These are phyloP conservation scores for Abrostola tripartita DNA, from an alignment of 2,888 invertebrate genomes.

Conservation along the genomic window DNA sequence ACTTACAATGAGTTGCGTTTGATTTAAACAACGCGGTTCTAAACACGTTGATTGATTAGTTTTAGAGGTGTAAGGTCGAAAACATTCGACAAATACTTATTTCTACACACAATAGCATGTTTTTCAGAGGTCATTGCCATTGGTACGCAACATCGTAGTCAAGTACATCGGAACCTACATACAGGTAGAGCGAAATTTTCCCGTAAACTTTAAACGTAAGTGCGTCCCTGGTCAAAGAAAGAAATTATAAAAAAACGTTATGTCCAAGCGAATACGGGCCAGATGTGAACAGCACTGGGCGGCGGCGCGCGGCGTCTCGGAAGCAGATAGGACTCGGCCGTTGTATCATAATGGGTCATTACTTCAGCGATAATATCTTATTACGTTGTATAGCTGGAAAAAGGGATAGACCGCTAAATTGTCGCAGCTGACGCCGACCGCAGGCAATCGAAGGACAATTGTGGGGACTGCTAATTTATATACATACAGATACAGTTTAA, in stretches of 20 bases:
- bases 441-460: constrained; percentile 25
- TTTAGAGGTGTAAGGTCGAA: neutral
- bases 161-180: neutral
- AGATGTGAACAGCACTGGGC: constrained; percentile 43
- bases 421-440: constrained; percentile 55
- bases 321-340: constrained; percentile 34
- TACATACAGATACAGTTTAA: constrained; percentile 6
- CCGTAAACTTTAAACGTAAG: constrained; percentile 9
- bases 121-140: too few species aligned
- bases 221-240: constrained; percentile 48
- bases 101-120: too few species aligned
- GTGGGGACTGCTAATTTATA: constrained; percentile 36
- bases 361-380: constrained; percentile 53
- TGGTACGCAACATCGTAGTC: neutral
- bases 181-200: neutral
- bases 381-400: constrained; percentile 44
- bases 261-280: constrained; percentile 50
- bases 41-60: neutral
- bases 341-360: constrained; percentile 48
- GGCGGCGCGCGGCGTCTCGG: constrained; percentile 16
- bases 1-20: constrained; percentile 14
- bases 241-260: constrained; percentile 19
- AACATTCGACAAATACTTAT: too few species aligned
- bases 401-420: constrained; percentile 42
- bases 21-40: neutral